Conservation (phyloP, 2,888 invertebrate species). For the Alitta virens region DNA sequence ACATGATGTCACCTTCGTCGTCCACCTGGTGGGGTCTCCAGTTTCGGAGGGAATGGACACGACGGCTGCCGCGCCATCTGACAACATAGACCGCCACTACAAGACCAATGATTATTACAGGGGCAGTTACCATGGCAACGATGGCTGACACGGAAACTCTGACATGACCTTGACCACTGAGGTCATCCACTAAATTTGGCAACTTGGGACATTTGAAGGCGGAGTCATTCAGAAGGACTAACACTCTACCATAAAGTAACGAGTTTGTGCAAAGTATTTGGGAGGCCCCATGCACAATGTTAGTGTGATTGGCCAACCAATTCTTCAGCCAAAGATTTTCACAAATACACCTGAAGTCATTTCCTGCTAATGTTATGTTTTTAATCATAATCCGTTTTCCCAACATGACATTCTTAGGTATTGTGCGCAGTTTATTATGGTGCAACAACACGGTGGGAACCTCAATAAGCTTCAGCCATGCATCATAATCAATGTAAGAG, state of each 20-base stretch:
- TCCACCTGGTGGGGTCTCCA: slow-evolving; percentile 6
- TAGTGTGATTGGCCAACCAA: slow-evolving; percentile 8
- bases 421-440: slow-evolving; percentile 5
- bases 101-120: neutral
- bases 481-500: slow-evolving; percentile 2
- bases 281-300: slow-evolving; percentile 4
- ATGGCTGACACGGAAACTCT: neutral
- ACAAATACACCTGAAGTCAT: slow-evolving; percentile 14
- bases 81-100: neutral
- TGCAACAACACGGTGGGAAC: slow-evolving; percentile 8
- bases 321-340: slow-evolving; percentile 8
- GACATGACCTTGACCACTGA: neutral
- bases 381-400: slow-evolving; percentile 1
- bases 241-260: neutral
- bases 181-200: neutral
- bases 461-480: neutral
- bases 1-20: slow-evolving; percentile 5
- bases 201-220: slow-evolving; percentile 6
- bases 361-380: slow-evolving; percentile 1
- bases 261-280: slow-evolving; percentile 1
- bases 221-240: slow-evolving; percentile 6
- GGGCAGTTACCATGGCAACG: neutral
- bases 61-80: neutral
- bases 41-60: neutral
- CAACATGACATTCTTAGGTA: slow-evolving; percentile 1